Percentiles rank a stretch among this genome's conserved stretches.
phyloP scores from a whole-genome alignment of 2,888 invertebrate genomes.

The Minunthozetes semirufus region DNA sequence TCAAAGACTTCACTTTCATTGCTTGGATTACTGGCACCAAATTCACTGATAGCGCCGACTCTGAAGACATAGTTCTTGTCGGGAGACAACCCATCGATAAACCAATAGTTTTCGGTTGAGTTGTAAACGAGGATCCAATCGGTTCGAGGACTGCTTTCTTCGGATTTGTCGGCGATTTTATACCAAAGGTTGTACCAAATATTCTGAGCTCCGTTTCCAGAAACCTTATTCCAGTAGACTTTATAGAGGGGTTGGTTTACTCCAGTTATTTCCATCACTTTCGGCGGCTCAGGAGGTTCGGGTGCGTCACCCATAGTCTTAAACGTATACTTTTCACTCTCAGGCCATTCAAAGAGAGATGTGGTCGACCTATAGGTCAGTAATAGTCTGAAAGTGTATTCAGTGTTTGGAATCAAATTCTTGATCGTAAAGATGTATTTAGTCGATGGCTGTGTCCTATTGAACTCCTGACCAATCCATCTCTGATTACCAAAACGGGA shows the following conservation, averaged over 20 bases:
- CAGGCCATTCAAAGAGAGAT: slow-evolving; percentile 63
- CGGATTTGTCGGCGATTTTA: not conserved
- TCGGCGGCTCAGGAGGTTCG: slow-evolving; percentile 66
- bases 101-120: slow-evolving; percentile 65
- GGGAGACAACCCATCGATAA: slow-evolving; percentile 58
- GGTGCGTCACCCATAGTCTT: slow-evolving; percentile 64
- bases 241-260: slow-evolving; percentile 57
- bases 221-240: slow-evolving; percentile 63
- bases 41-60: slow-evolving; percentile 68
- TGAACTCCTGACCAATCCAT: slow-evolving; percentile 1
- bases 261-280: slow-evolving; percentile 64
- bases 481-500: not conserved
- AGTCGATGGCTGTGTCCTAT: slow-evolving; percentile 25
- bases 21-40: slow-evolving; percentile 76
- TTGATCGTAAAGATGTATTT: slow-evolving; percentile 42
- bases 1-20: slow-evolving; percentile 57
- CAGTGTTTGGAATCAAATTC: slow-evolving; percentile 63
- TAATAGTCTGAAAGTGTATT: slow-evolving; percentile 66
- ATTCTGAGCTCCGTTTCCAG: slow-evolving; percentile 41
- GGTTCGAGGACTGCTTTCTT: not conserved
- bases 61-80: slow-evolving; percentile 63
- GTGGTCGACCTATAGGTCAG: slow-evolving; percentile 56
- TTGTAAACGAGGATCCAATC: slow-evolving; percentile 47
- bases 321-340: slow-evolving; percentile 48
- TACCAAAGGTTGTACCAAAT: slow-evolving; percentile 20